These are phyloP conservation scores for Poecilia wingei DNA, from an alignment of 2,797 vertebrate genomes.

Conservation along the genomic window DNA sequence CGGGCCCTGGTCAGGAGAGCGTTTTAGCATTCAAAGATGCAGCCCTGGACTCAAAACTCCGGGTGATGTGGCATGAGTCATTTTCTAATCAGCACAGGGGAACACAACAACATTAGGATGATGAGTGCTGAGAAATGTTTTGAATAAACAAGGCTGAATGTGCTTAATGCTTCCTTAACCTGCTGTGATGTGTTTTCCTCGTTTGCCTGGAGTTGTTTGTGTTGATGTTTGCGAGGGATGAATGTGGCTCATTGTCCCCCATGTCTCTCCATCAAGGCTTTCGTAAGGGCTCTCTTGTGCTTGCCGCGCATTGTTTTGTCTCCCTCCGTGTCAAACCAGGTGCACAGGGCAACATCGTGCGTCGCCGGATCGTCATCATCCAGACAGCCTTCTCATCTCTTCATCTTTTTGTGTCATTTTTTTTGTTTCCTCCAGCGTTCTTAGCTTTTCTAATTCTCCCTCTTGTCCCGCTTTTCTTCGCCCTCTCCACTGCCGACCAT, in stretches of 20 bases:
- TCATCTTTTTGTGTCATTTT: constrained; percentile 73
- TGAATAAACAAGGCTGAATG: constrained; percentile 63
- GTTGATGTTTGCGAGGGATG: constrained; percentile 58
- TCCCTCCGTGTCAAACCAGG: constrained; percentile 54
- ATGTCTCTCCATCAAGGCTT: constrained; percentile 61
- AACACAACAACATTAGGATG: constrained; percentile 69
- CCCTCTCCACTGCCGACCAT: constrained; percentile 71
- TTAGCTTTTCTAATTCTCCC: constrained; percentile 73
- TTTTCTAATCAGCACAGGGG: constrained; percentile 53
- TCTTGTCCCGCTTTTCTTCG: constrained; percentile 69
- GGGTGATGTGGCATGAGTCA: constrained; percentile 66
- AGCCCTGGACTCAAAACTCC: constrained; percentile 33
- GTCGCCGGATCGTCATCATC: constrained; percentile 62
- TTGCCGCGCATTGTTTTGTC: constrained; percentile 71
- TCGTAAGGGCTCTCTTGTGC: constrained; percentile 59
- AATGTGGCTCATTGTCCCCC: constrained; percentile 63
- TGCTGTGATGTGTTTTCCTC: constrained; percentile 55
- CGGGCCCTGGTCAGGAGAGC: constrained; percentile 19
- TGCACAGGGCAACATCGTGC: constrained; percentile 53
- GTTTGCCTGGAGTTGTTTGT: constrained; percentile 63
- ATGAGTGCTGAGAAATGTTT: constrained; percentile 60
- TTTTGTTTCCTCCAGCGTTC: constrained; percentile 60
- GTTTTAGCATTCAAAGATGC: constrained; percentile 45
- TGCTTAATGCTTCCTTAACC: constrained; percentile 61
- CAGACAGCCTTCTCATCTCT: constrained; percentile 72